Conservation (phyloP, 2,113 vertebrate genomes). For the Brachyistius frenatus region DNA sequence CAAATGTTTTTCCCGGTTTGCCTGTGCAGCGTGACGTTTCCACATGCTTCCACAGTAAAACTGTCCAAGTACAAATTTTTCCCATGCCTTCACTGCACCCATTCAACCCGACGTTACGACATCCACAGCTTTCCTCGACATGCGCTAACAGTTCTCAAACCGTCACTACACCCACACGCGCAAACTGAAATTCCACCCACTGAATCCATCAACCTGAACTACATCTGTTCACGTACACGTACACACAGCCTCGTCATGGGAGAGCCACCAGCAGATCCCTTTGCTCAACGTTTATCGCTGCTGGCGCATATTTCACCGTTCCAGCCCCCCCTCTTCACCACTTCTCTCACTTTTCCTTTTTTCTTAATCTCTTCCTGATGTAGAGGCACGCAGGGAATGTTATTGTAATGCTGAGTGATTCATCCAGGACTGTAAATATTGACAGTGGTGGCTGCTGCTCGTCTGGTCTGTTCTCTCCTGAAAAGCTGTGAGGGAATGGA, state of each 20-base stretch:
- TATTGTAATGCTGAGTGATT: slow-evolving; percentile 82
- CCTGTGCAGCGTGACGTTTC: background rate
- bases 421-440: slow-evolving; percentile 84
- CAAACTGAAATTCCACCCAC: slow-evolving; percentile 67
- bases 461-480: slow-evolving; percentile 42
- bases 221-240: slow-evolving; percentile 9
- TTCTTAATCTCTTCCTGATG: slow-evolving; percentile 65
- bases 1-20: slow-evolving; percentile 21
- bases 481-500: slow-evolving; percentile 39
- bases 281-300: slow-evolving; percentile 59
- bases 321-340: slow-evolving; percentile 15
- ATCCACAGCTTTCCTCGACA: slow-evolving; percentile 53
- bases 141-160: slow-evolving; percentile 76
- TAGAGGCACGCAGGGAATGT: slow-evolving; percentile 80
- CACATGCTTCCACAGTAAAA: slow-evolving; percentile 9
- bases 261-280: slow-evolving; percentile 67
- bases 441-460: slow-evolving; percentile 70
- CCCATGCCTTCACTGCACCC: slow-evolving; percentile 42
- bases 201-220: slow-evolving; percentile 55
- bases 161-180: slow-evolving; percentile 72
- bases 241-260: slow-evolving; percentile 70
- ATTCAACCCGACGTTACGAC: slow-evolving; percentile 61
- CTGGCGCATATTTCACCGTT: slow-evolving; percentile 62
- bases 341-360: slow-evolving; percentile 31
- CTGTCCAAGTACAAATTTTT: slow-evolving; percentile 32